These are phyloP conservation scores for Marcusenius ussheri DNA, from an alignment of 2,113 vertebrate species.

Conservation along the genomic window DNA sequence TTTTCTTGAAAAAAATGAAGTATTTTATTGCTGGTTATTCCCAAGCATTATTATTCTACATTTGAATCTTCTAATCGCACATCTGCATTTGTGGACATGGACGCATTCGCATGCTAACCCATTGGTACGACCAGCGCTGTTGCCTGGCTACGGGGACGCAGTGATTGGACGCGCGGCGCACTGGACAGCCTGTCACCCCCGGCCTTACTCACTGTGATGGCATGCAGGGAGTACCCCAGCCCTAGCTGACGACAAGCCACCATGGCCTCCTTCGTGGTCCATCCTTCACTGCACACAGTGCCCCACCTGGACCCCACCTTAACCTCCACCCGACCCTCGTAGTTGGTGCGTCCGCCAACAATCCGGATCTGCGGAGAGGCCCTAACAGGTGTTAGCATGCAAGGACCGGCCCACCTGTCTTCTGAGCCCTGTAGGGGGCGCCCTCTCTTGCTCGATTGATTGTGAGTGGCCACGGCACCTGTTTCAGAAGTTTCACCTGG, in stretches of 20 bases:
- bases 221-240: slow-evolving; percentile 78
- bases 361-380: slow-evolving; percentile 69
- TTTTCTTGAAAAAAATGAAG: not conserved
- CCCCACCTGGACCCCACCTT: slow-evolving; percentile 74
- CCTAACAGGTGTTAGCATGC: slow-evolving; percentile 58
- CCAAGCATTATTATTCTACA: not conserved
- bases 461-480: not conserved
- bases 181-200: not conserved
- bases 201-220: slow-evolving; percentile 69
- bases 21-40: not conserved
- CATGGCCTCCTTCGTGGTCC: slow-evolving; percentile 79
- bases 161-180: not conserved
- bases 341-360: slow-evolving; percentile 62
- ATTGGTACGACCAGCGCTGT: not conserved
- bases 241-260: slow-evolving; percentile 80
- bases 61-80: not conserved
- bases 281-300: slow-evolving; percentile 74
- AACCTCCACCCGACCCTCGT: slow-evolving; percentile 78
- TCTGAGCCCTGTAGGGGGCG: not conserved
- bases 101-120: not conserved
- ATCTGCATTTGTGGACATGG: not conserved
- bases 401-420: slow-evolving; percentile 34
- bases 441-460: not conserved
- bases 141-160: not conserved
- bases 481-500: not conserved